Evolutionary conservation across 2,797 vertebrate genomes (phyloP).

Genomic region (Poeciliopsis gracilis): DNA sequence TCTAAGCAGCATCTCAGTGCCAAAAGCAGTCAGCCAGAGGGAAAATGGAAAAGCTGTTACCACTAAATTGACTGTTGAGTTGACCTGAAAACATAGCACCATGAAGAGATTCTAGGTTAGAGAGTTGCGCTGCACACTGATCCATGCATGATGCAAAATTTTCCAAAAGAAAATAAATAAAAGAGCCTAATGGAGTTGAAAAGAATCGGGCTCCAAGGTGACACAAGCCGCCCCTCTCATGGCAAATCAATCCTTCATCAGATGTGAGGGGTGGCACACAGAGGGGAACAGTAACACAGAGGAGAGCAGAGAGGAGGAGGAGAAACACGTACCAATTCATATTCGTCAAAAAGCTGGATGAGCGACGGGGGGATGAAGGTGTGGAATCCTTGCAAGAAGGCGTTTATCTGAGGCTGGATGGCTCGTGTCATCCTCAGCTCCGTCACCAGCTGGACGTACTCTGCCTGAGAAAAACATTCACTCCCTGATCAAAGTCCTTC

Average conservation of each 20-base stretch:
- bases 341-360: slow-evolving; percentile 98
- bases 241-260: slow-evolving; percentile 56
- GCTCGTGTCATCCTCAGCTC: slow-evolving; percentile 99
- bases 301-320: neutral
- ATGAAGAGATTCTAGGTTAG: neutral
- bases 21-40: slow-evolving; percentile 7
- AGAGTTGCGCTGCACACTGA: slow-evolving; percentile 40
- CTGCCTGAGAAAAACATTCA: slow-evolving; percentile 80
- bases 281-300: neutral
- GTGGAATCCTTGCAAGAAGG: slow-evolving; percentile 96
- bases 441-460: slow-evolving; percentile 98
- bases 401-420: slow-evolving; percentile 98
- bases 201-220: slow-evolving; percentile 58
- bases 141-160: slow-evolving; percentile 39
- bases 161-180: slow-evolving; percentile 50
- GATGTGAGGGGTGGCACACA: neutral
- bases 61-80: neutral
- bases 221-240: slow-evolving; percentile 20
- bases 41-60: neutral
- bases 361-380: slow-evolving; percentile 96
- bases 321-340: slow-evolving; percentile 90
- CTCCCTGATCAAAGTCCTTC: slow-evolving; percentile 18
- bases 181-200: slow-evolving; percentile 31
- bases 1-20: neutral
- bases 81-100: slow-evolving; percentile 35